Conservation (phyloP, 2,888 invertebrate species). For the Epirrita christyi region DNA sequence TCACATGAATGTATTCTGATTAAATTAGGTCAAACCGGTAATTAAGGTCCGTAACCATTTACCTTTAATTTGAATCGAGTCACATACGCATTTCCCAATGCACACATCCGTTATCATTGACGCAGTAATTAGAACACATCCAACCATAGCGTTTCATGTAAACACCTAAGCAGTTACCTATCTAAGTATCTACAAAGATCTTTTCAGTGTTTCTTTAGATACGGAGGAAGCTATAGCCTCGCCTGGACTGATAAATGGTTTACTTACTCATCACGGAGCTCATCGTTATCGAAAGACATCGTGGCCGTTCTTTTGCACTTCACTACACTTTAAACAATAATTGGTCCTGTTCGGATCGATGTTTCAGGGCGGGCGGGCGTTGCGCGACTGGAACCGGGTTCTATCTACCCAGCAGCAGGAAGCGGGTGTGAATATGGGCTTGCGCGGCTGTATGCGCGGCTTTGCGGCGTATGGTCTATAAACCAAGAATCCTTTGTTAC, state of each 20-base stretch:
- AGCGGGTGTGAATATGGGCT: slow-evolving; percentile 57
- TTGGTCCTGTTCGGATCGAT: slow-evolving; percentile 59
- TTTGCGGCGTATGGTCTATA: no score
- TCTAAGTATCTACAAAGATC: no score
- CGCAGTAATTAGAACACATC: slow-evolving; percentile 17
- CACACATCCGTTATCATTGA: slow-evolving; percentile 9
- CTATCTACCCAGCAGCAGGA: slow-evolving; percentile 63
- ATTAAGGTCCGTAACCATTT: slow-evolving; percentile 15
- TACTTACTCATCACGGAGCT: slow-evolving; percentile 90
- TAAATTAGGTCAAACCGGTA: slow-evolving; percentile 36
- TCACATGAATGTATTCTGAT: slow-evolving; percentile 48
- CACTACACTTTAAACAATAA: slow-evolving; percentile 49
- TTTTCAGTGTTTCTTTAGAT: not conserved
- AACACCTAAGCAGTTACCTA: slow-evolving; percentile 23
- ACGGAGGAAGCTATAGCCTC: not conserved
- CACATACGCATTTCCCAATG: slow-evolving; percentile 2
- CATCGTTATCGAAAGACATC: slow-evolving; percentile 87
- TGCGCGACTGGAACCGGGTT: slow-evolving; percentile 61
- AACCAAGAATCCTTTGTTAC: slow-evolving; percentile 27
- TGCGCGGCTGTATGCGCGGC: slow-evolving; percentile 52
- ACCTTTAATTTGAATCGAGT: not conserved
- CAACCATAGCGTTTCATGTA: slow-evolving; percentile 18
- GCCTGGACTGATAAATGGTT: not conserved
- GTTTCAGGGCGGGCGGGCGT: slow-evolving; percentile 54
- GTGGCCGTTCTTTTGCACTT: slow-evolving; percentile 45